These are phyloP conservation scores for Drosophila kanekoi DNA, from an alignment of 2,888 invertebrate genomes.

Conservation along the genomic window DNA sequence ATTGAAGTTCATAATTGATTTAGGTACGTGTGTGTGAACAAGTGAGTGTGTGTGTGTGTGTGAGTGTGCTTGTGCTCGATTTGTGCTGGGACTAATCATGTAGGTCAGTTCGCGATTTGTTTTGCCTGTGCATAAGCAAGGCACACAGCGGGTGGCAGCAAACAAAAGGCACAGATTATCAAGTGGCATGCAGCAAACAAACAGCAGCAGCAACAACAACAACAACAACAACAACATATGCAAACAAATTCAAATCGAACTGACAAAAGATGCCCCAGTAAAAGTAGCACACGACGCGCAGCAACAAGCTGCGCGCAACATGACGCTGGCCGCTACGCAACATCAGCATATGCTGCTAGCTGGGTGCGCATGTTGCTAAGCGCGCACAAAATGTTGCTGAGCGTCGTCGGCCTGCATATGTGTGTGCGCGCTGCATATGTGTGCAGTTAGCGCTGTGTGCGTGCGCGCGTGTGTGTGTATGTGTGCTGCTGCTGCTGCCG, in stretches of 20 bases:
- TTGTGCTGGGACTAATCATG: slow-evolving; percentile 49
- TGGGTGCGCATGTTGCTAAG: slow-evolving; percentile 57
- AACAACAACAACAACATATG: too few relatives aligned
- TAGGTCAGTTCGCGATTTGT: slow-evolving; percentile 56
- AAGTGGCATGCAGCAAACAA: slow-evolving; percentile 58
- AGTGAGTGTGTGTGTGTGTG: slow-evolving; percentile 20
- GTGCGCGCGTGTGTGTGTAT: slow-evolving; percentile 25
- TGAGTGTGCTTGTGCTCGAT: slow-evolving; percentile 16
- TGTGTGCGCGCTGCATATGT: slow-evolving; percentile 37
- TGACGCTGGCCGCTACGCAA: slow-evolving; percentile 22
- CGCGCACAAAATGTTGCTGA: slow-evolving; percentile 40
- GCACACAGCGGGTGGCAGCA: slow-evolving; percentile 39
- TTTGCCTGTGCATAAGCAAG: slow-evolving; percentile 22
- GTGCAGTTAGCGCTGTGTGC: slow-evolving; percentile 26
- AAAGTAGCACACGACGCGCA: slow-evolving; percentile 38
- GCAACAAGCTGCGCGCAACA: slow-evolving; percentile 33
- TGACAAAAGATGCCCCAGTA: slow-evolving; percentile 54
- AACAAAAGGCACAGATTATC: slow-evolving; percentile 67
- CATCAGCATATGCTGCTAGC: slow-evolving; percentile 53
- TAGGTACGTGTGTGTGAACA: slow-evolving; percentile 23
- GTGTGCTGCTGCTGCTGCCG: slow-evolving; percentile 47
- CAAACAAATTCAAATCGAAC: slow-evolving; percentile 78
- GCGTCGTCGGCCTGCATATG: slow-evolving; percentile 14
- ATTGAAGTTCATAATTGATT: slow-evolving; percentile 59
- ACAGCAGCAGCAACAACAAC: slow-evolving; percentile 35